Base-by-base conservation (phyloP, 2,797 vertebrate genomes). In the Sandelia bainsii region DNA sequence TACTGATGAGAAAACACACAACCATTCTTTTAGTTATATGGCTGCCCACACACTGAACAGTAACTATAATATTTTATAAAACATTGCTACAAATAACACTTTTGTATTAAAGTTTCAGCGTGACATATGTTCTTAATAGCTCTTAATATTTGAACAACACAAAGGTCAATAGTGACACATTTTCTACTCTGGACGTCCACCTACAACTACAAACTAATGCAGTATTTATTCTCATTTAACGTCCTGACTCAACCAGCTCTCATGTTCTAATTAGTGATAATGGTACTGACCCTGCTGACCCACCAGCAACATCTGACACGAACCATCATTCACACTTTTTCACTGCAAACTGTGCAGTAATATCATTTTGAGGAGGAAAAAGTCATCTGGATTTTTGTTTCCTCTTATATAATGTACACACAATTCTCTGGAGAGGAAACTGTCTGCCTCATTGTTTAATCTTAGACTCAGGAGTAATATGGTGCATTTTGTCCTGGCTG, bases 81-180 rank as follows among this genome's bases (percentile, higher is more conserved):
- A 50, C 8, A 14, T 20, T 1, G 19, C 8, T 22, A 2, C 14
- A 68, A 23, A n/a, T 10, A n/a, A 39, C 10, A 39, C 12, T 3
- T 14, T 22, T 23, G 46, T n/a, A 8, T 68, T 68, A 51, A 3
- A 40, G 4, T 32, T 17, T 27, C 5, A 40, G 13, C n/a, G 2
- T 11, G 32, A 1, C 4, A 1, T 3, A 17, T 8, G 0, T 37
- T 23, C 25, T 34, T 39, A 45, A 45, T 68, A 16, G 8, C 23
- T 69, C 11, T 17, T 45, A 27, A 39, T 42, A 19, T 23, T 67
- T 11, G 45, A 53, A 11, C 2, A 39, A 22, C 63, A 13, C 34
- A 1, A 37, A 75, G 50, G n/a, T 72, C 57, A 34, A 9, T 40
- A 16, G 29, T 44, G 68, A 58, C 20, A 22, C 50, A 50, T 54